Conservation (phyloP, 2,888 invertebrate species). For the Syrista parreyssii region DNA sequence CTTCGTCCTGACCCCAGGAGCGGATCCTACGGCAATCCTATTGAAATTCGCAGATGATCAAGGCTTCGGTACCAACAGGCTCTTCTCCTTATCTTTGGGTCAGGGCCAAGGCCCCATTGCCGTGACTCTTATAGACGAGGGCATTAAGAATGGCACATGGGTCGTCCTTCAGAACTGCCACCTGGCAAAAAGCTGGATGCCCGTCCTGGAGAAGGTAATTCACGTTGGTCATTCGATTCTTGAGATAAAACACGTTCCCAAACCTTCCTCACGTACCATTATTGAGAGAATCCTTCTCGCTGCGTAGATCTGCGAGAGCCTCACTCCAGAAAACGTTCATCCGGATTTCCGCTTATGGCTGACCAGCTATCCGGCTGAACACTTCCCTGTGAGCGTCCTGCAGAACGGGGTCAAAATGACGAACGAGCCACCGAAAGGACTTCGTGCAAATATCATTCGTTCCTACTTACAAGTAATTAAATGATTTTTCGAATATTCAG, state of each 20-base stretch:
- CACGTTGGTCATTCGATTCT: not conserved
- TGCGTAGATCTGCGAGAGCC: conserved; percentile 82
- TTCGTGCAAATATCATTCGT: conserved; percentile 84
- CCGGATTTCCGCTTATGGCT: conserved; percentile 94
- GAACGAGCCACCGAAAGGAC: conserved; percentile 93
- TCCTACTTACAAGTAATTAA: conserved; percentile 74
- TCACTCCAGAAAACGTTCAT: conserved; percentile 84
- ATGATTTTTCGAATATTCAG: not conserved
- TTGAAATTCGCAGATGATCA: conserved; percentile 96
- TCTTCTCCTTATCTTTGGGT: conserved; percentile 87
- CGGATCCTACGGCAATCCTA: conserved; percentile 90
- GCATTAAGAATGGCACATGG: conserved; percentile 89
- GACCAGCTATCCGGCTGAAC: conserved; percentile 90
- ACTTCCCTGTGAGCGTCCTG: conserved; percentile 91
- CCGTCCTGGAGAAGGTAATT: conserved; percentile 83
- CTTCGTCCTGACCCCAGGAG: conserved; percentile 92
- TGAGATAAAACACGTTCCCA: not conserved
- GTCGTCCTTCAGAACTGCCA: conserved; percentile 96
- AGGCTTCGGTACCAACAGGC: conserved; percentile 81
- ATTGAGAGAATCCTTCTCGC: not conserved
- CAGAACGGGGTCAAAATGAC: conserved; percentile 98
- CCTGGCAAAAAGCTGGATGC: conserved; percentile 95
- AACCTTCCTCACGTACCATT: not conserved
- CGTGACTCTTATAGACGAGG: conserved; percentile 85
- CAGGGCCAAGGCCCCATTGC: conserved; percentile 95